phyloP scores from a whole-genome alignment of 2,113 vertebrate species.

The Cryptomyrus ogoouensis region DNA sequence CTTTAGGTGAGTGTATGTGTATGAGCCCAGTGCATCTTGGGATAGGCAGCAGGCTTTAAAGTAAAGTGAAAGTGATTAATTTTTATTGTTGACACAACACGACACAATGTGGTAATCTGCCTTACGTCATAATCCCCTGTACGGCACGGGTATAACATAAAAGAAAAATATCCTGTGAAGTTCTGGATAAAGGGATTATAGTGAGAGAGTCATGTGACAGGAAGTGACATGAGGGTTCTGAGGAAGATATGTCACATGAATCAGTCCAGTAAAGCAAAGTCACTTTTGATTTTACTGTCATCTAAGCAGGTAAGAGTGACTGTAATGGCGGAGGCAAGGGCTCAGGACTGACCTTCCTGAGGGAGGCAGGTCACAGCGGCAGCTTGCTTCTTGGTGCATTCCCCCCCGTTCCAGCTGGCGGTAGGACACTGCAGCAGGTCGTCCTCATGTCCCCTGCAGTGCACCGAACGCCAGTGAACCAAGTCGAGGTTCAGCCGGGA shows the following conservation, averaged over 20 bases:
- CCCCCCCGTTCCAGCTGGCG: conserved; percentile 66
- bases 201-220: not conserved
- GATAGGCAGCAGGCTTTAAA: not conserved
- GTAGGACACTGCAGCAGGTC: conserved; percentile 74
- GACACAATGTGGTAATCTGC: not conserved
- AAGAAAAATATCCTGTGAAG: not conserved
- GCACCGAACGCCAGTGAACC: conserved; percentile 71
- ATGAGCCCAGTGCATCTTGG: not conserved
- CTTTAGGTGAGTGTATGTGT: no score
- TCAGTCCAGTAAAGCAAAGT: not conserved
- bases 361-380: conserved; percentile 72
- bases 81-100: no score
- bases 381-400: conserved; percentile 61
- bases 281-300: not conserved
- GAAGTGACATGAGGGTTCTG: not conserved
- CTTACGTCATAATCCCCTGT: not conserved
- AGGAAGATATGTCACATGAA: not conserved
- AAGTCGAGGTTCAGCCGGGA: conserved; percentile 57
- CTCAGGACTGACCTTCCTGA: conserved; percentile 57
- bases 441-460: conserved; percentile 74
- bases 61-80: no score
- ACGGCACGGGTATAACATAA: not conserved
- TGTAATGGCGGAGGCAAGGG: not conserved
- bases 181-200: not conserved
- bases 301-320: not conserved